Conservation (phyloP, 1,140 invertebrate genomes). For the Heterodera schachtii region DNA sequence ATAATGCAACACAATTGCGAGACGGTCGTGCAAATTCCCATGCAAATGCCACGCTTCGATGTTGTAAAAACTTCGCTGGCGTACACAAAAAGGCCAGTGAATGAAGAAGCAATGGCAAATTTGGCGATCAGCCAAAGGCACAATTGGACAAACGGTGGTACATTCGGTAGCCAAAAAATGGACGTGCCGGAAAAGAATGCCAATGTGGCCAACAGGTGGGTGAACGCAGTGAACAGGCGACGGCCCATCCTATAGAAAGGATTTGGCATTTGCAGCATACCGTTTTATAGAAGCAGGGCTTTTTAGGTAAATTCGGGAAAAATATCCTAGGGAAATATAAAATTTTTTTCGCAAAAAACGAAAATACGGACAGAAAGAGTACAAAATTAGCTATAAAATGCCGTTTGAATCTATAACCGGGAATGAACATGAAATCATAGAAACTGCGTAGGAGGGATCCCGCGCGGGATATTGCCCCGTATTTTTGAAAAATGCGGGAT, state of each 20-base stretch:
- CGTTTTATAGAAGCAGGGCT: no score
- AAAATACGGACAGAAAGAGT: no score
- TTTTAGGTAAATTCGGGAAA: no score
- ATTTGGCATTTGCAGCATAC: no score
- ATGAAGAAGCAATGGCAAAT: constrained; percentile 49
- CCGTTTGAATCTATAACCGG: no score
- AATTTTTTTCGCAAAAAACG: no score
- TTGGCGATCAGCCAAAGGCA: constrained; percentile 48
- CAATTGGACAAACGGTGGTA: constrained; percentile 19
- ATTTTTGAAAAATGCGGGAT: no score
- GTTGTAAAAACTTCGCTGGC: constrained; percentile 51
- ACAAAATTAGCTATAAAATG: no score
- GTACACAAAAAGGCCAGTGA: constrained; percentile 47
- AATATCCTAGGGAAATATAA: no score
- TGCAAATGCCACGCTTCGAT: constrained; percentile 45
- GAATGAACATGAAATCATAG: no score
- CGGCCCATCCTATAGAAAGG: constrained; percentile 25
- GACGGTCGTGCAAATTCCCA: constrained; percentile 50
- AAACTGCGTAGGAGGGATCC: no score
- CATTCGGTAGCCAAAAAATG: constrained; percentile 28
- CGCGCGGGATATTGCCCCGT: no score
- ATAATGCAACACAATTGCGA: constrained; percentile 30
- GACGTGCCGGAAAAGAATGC: constrained; percentile 24
- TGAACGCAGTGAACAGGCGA: constrained; percentile 43
- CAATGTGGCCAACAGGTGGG: constrained; percentile 38